Percentiles rank a stretch among this genome's conserved stretches.
Conservation (phyloP, 2,888 invertebrate species). For the Gerosis bhagava region DNA sequence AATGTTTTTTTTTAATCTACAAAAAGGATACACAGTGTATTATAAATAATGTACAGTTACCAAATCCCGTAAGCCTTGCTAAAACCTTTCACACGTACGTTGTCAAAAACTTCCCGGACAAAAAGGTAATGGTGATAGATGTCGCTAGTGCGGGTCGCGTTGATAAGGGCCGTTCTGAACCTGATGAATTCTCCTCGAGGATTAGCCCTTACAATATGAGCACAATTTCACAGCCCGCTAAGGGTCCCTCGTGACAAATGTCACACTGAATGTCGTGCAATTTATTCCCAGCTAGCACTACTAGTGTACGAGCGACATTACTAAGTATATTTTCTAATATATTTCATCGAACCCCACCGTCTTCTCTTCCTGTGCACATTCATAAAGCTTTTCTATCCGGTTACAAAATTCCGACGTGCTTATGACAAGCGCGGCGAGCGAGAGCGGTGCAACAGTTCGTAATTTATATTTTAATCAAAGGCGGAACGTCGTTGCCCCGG, state of each 20-base stretch:
- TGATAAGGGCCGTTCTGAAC: constrained; percentile 65
- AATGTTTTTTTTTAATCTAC: too few relatives aligned
- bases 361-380: constrained; percentile 11
- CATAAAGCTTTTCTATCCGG: constrained; percentile 13
- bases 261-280: constrained; percentile 21
- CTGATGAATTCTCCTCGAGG: constrained; percentile 72
- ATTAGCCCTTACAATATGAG: constrained; percentile 80
- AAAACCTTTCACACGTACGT: constrained; percentile 18
- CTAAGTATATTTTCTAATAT: constrained; percentile 70
- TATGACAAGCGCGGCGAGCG: constrained; percentile 3
- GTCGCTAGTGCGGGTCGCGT: constrained; percentile 50
- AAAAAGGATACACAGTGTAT: too few relatives aligned
- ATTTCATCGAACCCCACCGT: too few relatives aligned
- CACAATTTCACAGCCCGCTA: constrained; percentile 68
- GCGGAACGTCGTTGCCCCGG: constrained; percentile 41
- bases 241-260: constrained; percentile 50
- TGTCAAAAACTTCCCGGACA: constrained; percentile 21
- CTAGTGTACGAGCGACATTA: constrained; percentile 33
- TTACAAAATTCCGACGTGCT: constrained; percentile 15
- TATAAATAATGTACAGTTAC: too few relatives aligned
- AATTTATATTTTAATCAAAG: constrained; percentile 61
- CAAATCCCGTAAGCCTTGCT: too few relatives aligned
- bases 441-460: constrained; percentile 37
- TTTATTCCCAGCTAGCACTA: constrained; percentile 21
- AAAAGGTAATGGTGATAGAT: constrained; percentile 59